Base-by-base conservation (phyloP, 1,140 invertebrate genomes). In the Oscheius sp. region DNA sequence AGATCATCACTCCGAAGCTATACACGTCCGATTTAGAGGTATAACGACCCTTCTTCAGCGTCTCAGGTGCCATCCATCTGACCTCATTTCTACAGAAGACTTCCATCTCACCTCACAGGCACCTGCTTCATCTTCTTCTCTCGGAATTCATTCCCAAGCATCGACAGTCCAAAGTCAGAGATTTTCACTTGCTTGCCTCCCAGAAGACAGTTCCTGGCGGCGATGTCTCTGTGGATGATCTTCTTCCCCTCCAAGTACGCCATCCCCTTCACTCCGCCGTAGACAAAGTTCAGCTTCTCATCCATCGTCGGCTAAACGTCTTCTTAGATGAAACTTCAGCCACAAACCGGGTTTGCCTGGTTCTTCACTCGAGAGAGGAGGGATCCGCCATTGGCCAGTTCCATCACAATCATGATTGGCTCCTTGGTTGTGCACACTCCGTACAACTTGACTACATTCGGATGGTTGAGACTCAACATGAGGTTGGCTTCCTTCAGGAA, bases 11-110 rank as follows among this genome's bases (percentile, higher is more conserved):
- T 3, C 73, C 73, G n/a, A 76, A 82, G 76, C 91, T 94, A 93
- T 94, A 97, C 2, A 94, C 91, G 86, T 98, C 95, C 46, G 92
- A 95, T 81, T 88, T 89, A 84, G 89, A 91, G 20, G 91, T 92
- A 85, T 93, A 95, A 26, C 93, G 90, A 31, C 94, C 94, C 85
- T 97, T 94, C 80, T 92, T 92, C 52, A 98, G 87, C 79, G 93
- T 94, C 86, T 98, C 95, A 31, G 94, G 94, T 4, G 92, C 89
- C 93, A 95, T 95, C 92, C 92, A 91, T 38, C 63, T 65, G n/a
- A 26, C 7, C 7, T 20, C 23, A 10, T 20, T 58, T 20, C 7
- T 23, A 58, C 7, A 20, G 23, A 10, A 10, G 7, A 20, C 23
- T 58, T 10, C 15, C 10, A 2, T 3, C 59, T 32, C 4, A 62